These are phyloP conservation scores for Pseudachorutes palmiensis DNA, from an alignment of 1,140 invertebrate genomes.

Conservation along the genomic window DNA sequence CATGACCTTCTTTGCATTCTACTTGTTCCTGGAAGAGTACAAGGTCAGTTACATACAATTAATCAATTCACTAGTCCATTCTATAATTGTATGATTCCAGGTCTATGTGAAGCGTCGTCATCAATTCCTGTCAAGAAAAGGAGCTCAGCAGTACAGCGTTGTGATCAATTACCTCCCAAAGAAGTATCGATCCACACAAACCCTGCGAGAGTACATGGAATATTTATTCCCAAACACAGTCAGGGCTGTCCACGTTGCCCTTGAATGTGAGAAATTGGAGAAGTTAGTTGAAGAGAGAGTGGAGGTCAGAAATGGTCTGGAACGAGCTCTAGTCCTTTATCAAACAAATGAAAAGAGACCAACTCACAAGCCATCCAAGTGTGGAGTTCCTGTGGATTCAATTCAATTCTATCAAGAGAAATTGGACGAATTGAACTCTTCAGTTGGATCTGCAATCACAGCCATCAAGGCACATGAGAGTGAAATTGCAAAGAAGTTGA, in stretches of 20 bases:
- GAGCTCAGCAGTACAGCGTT: slow-evolving; percentile 4
- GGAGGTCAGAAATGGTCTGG: neutral
- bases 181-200: neutral
- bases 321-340: neutral
- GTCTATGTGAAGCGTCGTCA: neutral
- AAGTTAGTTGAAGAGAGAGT: neutral
- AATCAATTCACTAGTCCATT: no score
- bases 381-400: neutral
- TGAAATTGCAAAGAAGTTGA: neutral
- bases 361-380: neutral
- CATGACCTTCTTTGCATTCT: no score
- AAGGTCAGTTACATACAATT: no score
- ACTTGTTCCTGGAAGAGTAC: no score
- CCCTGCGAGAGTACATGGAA: neutral
- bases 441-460: neutral
- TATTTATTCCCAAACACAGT: neutral
- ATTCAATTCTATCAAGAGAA: neutral
- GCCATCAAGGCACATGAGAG: neutral
- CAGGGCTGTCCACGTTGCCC: neutral
- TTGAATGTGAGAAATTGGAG: neutral
- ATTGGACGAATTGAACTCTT: neutral
- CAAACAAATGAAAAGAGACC: neutral
- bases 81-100: no score
- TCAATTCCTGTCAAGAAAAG: neutral
- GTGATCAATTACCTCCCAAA: slow-evolving; percentile 1